These are phyloP conservation scores for Notarius lentiginosus DNA, from an alignment of 2,113 vertebrate species.

Conservation along the genomic window DNA sequence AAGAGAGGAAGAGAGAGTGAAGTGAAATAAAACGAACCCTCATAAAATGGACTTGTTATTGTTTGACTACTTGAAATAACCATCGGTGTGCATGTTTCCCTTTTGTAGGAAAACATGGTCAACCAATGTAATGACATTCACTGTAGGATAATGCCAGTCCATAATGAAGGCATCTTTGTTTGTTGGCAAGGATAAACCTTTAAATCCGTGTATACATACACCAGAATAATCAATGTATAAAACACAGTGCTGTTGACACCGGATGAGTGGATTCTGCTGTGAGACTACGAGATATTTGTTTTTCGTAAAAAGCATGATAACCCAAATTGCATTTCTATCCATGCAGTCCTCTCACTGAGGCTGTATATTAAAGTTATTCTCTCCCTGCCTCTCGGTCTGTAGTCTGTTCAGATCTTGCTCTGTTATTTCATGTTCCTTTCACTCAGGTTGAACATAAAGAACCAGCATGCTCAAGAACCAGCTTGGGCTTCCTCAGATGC, in stretches of 20 bases:
- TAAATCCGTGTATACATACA: slow-evolving; percentile 28
- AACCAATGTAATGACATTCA: slow-evolving; percentile 6
- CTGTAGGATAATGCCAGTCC: slow-evolving; percentile 7
- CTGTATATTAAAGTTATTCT: slow-evolving; percentile 5
- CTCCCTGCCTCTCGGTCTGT: background rate
- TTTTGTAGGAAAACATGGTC: background rate
- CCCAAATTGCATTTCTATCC: slow-evolving; percentile 3
- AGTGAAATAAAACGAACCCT: background rate
- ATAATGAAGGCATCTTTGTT: background rate
- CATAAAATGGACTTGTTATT: background rate
- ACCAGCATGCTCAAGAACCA: background rate
- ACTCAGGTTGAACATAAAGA: slow-evolving; percentile 12
- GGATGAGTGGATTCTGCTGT: background rate
- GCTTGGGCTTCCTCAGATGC: too few species aligned
- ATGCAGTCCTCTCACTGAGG: slow-evolving; percentile 6
- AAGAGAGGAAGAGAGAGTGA: slow-evolving; percentile 33
- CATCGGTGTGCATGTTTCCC: background rate
- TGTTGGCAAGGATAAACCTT: slow-evolving; percentile 25
- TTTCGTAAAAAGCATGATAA: background rate
- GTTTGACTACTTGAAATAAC: background rate
- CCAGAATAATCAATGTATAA: slow-evolving; percentile 24
- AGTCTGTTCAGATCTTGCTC: slow-evolving; percentile 1
- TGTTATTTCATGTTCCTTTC: slow-evolving; percentile 1
- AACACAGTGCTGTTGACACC: slow-evolving; percentile 6
- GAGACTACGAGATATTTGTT: slow-evolving; percentile 8